These are phyloP conservation scores for Montipora cactus DNA, from an alignment of 64 coral and sea anemone genomes.

Conservation along the genomic window DNA sequence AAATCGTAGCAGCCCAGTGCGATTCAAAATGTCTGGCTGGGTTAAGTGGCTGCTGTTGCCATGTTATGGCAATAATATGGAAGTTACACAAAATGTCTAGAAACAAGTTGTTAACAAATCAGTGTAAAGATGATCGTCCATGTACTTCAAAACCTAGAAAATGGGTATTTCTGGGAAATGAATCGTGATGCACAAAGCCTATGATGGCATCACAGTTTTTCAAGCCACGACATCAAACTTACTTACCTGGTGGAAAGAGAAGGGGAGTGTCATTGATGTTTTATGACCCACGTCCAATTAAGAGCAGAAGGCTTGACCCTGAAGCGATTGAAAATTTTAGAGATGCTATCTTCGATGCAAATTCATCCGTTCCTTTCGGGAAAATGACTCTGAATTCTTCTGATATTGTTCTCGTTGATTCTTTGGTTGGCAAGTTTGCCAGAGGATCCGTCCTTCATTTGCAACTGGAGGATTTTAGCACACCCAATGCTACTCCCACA, in stretches of 20 bases:
- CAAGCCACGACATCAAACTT: slow-evolving; percentile 69
- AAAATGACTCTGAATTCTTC: slow-evolving; percentile 63
- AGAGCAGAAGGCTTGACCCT: slow-evolving; percentile 61
- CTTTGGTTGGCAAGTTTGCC: slow-evolving; percentile 65
- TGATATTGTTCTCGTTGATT: slow-evolving; percentile 38
- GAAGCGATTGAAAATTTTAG: slow-evolving; percentile 58
- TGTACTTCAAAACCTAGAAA: slow-evolving; percentile 82
- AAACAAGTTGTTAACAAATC: slow-evolving; percentile 38
- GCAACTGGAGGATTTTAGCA: slow-evolving; percentile 73
- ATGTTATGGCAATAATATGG: slow-evolving; percentile 80
- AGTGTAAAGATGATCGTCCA: slow-evolving; percentile 24
- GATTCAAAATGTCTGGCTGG: slow-evolving; percentile 69
- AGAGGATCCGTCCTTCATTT: slow-evolving; percentile 79
- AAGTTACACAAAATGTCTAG: slow-evolving; percentile 70
- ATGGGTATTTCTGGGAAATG: slow-evolving; percentile 70
- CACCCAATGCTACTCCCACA: not conserved
- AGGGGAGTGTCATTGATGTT: slow-evolving; percentile 60
- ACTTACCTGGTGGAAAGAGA: slow-evolving; percentile 67
- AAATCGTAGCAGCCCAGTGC: slow-evolving; percentile 69
- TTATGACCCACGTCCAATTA: slow-evolving; percentile 68
- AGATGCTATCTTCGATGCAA: slow-evolving; percentile 37
- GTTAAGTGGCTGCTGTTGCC: slow-evolving; percentile 56
- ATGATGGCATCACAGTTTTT: slow-evolving; percentile 62
- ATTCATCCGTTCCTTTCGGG: slow-evolving; percentile 68
- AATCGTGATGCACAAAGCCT: slow-evolving; percentile 53